Percentiles rank a stretch among this genome's conserved stretches.
phyloP scores from a whole-genome alignment of 1,140 invertebrate species.

The Drosophila malerkotliana region DNA sequence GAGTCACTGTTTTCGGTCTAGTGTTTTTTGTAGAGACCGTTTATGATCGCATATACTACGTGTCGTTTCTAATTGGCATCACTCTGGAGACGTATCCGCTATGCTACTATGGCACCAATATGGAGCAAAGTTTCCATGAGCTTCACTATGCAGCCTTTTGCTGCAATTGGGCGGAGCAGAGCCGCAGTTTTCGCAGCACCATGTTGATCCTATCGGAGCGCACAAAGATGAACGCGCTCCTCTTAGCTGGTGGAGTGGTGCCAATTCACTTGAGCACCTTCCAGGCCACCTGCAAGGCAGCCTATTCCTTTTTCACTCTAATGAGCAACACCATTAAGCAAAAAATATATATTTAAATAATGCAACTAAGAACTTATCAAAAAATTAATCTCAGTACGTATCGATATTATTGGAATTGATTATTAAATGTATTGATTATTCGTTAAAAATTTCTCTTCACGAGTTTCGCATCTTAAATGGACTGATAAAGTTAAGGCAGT shows the following conservation, averaged over 20 bases:
- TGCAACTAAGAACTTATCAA: too few species aligned
- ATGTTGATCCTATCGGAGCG: slow-evolving; percentile 62
- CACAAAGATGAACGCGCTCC: slow-evolving; percentile 27
- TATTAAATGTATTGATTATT: too few species aligned
- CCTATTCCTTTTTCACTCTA: slow-evolving; percentile 73
- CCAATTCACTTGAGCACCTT: slow-evolving; percentile 71
- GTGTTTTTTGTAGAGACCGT: slow-evolving; percentile 50
- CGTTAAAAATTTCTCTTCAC: too few species aligned
- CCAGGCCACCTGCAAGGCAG: slow-evolving; percentile 55
- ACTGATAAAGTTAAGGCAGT: too few species aligned
- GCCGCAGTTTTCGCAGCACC: slow-evolving; percentile 30
- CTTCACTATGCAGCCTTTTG: slow-evolving; percentile 55
- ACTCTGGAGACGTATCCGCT: slow-evolving; percentile 57
- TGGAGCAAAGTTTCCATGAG: slow-evolving; percentile 40
- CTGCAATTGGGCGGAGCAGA: slow-evolving; percentile 75
- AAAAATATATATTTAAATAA: background rate
- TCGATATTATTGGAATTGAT: too few species aligned
- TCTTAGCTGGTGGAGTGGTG: slow-evolving; percentile 60
- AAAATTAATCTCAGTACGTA: too few species aligned
- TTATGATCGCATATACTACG: slow-evolving; percentile 38
- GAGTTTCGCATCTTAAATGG: too few species aligned
- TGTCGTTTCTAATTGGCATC: slow-evolving; percentile 44
- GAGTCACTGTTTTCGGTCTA: slow-evolving; percentile 34
- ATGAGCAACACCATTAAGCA: slow-evolving; percentile 31
- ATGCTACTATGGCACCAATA: slow-evolving; percentile 67